Percentiles rank a stretch among this genome's conserved stretches.
Conservation (phyloP, 2,888 invertebrate species). For the Epsilonema sp. region DNA sequence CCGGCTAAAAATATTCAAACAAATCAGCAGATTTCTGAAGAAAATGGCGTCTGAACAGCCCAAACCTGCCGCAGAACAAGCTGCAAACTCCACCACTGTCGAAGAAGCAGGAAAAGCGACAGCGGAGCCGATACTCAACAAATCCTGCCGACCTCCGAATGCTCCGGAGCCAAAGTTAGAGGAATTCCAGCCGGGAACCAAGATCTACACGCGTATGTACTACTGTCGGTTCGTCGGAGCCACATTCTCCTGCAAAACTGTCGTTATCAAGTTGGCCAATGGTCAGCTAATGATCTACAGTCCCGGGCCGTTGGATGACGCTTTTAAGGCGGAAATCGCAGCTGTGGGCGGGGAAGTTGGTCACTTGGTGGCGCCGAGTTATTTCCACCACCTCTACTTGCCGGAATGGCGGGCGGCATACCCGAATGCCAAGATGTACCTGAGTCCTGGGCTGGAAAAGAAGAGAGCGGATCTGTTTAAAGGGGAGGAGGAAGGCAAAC, state of each 20-base stretch:
- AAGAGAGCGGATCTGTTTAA: background rate
- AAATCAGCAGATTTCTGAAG: too few species aligned
- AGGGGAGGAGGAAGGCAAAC: too few species aligned
- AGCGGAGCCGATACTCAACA: too few species aligned
- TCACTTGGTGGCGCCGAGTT: background rate
- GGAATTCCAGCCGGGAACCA: too few species aligned
- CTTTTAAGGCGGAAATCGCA: background rate
- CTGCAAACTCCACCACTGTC: too few species aligned
- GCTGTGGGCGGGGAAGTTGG: background rate
- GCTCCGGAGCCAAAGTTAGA: too few species aligned
- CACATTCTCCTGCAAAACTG: background rate
- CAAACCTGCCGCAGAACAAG: too few species aligned
- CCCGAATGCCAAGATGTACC: background rate
- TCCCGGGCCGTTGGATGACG: background rate
- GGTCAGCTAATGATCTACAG: background rate
- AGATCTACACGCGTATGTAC: too few species aligned
- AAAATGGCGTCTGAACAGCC: too few species aligned
- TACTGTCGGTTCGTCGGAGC: background rate
- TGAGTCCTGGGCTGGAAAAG: background rate
- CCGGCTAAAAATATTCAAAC: too few species aligned
- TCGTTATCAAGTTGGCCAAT: background rate
- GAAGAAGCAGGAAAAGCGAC: too few species aligned
- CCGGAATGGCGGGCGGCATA: background rate
- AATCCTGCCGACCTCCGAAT: too few species aligned
- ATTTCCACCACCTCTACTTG: background rate